Conservation (phyloP, 2,888 invertebrate genomes). For the Cheilosia scutellata region DNA sequence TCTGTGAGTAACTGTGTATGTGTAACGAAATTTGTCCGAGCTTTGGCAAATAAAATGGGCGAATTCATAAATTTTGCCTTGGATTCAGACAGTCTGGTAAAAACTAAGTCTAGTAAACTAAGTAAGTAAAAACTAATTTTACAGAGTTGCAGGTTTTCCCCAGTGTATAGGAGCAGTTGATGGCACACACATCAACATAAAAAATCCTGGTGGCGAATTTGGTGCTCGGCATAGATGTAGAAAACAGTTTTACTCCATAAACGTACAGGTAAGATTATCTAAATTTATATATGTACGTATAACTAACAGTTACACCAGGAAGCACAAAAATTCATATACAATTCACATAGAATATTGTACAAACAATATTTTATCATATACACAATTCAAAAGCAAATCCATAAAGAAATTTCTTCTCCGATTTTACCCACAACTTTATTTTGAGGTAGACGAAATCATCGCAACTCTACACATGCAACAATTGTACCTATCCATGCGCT, state of each 20-base stretch:
- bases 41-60: too few relatives aligned
- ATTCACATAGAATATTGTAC: not conserved
- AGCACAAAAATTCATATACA: not conserved
- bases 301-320: not conserved
- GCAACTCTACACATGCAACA: too few relatives aligned
- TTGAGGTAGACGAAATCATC: too few relatives aligned
- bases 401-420: too few relatives aligned
- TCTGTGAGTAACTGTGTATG: not conserved
- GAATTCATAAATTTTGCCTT: too few relatives aligned
- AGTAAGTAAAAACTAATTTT: too few relatives aligned
- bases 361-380: not conserved
- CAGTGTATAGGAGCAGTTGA: too few relatives aligned
- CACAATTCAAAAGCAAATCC: too few relatives aligned
- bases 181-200: too few relatives aligned
- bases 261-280: not conserved
- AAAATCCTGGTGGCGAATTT: not conserved
- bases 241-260: not conserved
- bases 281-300: not conserved
- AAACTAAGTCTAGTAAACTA: too few relatives aligned
- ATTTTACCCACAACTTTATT: too few relatives aligned
- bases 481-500: too few relatives aligned
- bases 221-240: not conserved
- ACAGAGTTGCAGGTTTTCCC: not conserved
- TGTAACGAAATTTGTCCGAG: not conserved
- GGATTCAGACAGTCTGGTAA: not conserved